Base-by-base conservation (phyloP, 2,888 invertebrate species). In the Pyrrhosoma nymphula region DNA sequence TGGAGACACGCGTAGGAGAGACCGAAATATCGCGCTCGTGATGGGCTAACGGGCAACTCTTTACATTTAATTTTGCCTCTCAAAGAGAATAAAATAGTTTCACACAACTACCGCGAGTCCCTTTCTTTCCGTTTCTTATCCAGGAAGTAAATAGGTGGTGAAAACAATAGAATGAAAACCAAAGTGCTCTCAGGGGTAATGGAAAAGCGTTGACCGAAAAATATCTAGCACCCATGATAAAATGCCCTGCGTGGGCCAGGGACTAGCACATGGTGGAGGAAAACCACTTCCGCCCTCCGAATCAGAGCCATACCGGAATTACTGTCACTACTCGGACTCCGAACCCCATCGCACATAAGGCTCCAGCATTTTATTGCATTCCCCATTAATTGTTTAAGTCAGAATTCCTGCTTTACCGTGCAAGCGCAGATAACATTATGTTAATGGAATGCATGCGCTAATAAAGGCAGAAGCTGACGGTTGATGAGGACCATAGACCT, bases 21-120 rank as follows among this genome's bases (percentile, higher is more conserved):
- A 35, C 26, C 69, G 69, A 30, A 3, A 35, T 18, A 3, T 12
- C 35, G 35, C 35, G 35, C 82, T 30, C 10, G 35, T 35, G 23
- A 23, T 26, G 0, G 39, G 91, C 23, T 18, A 47, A 55, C 39
- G 47, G 69, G 39, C 14, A 69, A 93, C 39, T 69, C 55, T 47
- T 20, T 18, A 55, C 47, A n/a, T 93, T 93, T 75, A 69, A 93
- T 69, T 75, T 75, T n/a, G 47, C 30, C 35, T 60, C 91, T 35
- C 56, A 35, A 2, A 35, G 35, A 35, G 16, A 35, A n/a, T 10
- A n/a, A 26, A n/a, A 35, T 16, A 35, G 12, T 69, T 26, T n/a
- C 69, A 8, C 69, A 47, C 12, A 0, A n/a, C 69, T 26, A n/a
- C 16, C 16, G 26, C n/a, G 10, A 69, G 69, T 82, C 82, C 35